Evolutionary conservation across 1,140 invertebrate genomes (phyloP), one percentile per base, ranked within the genome.

Genomic region (Papilio glaucus): DNA sequence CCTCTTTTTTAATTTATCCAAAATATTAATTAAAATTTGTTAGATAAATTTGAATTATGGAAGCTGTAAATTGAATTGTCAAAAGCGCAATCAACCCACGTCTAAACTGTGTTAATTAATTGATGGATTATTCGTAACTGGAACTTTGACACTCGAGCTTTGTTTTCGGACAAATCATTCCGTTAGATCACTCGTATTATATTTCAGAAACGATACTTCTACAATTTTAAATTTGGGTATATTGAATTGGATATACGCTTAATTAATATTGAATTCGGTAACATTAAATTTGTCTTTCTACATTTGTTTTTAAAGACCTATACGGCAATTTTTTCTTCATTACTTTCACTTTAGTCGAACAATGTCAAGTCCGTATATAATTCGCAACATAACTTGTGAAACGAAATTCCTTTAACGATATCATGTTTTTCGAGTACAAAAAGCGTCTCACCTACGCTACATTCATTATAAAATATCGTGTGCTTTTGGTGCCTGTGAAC

Each of bases 391-490:
- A 24, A 65, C 18, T 41, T 41, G 9, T 21, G 6, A 41, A 65
- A 65, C 37, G 38, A 39, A 39, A 65, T 39, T 65, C 0, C 37
- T 65, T 63, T 68, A 41, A 68, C 13, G 24, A 8, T 73, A 38
- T 53, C 69, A 38, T 26, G 33, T 71, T 68, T 63, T 74, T 76
- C 73, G 60, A 45, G 41, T 68, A 69, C 67, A 69, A 69, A 69
- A 49, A 69, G 63, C 63, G 45, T 53, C 18, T 33, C 67, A 53
- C 42, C 67, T 69, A 69, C 53, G 67, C n/a, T 53, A 29, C 67
- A 75, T 79, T 79, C 45, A 75, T 85, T 82, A 79, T 80, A 81
- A 90, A 87, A 82, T 84, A 82, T 78, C 61, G 71, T 82, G 75
- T 79, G 81, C 77, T 75, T 78, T 80, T 79, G 82, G 77, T 77